Base-by-base conservation (phyloP, 2,888 invertebrate genomes). In the Hydrotaea cyrtoneurina region DNA sequence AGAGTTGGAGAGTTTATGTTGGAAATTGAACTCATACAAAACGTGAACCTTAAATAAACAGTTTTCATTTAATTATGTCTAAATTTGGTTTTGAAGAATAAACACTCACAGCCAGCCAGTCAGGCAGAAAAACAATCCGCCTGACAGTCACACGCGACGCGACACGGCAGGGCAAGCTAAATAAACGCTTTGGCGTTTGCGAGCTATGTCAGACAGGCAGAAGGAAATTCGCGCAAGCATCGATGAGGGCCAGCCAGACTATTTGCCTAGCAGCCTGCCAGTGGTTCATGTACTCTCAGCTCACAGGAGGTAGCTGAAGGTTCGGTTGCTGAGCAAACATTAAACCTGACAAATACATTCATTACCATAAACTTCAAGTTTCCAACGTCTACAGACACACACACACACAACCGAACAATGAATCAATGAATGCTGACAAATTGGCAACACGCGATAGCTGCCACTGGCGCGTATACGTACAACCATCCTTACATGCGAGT, bases 21-120 rank as follows among this genome's bases (percentile, higher is more conserved):
- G 26, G 46, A 69, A 59, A 59, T 74, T 78, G 69, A 46, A 69
- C 46, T 39, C 53, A 66, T 74, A 50, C 80, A 88, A n/a, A 88
- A 87, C 90, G 90, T 89, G 90, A 87, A 89, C 88, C 89, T 88
- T 90, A 89, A 90, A 90, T 90, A 90, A 90, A 90, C 90, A 90
- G 89, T 90, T 90, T 90, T 89, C 90, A 90, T 90, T 90, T 90
- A 90, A 90, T 90, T 90, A 90, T 88, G 90, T 89, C 90, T 90
- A 90, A 90, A 90, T 90, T 90, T 90, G 90, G 90, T 90, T 90
- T 85, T 55, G 86, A 88, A 88, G 88, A 90, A 90, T 89, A 90
- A 90, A 90, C 81, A 86, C 83, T 84, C 73, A 77, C 72, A 77
- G 43, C 15, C 72, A 39, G 39, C 13, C 13, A 39, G 39, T 11